Conservation (phyloP, 2,113 vertebrate genomes). For the Saguinus midas region DNA sequence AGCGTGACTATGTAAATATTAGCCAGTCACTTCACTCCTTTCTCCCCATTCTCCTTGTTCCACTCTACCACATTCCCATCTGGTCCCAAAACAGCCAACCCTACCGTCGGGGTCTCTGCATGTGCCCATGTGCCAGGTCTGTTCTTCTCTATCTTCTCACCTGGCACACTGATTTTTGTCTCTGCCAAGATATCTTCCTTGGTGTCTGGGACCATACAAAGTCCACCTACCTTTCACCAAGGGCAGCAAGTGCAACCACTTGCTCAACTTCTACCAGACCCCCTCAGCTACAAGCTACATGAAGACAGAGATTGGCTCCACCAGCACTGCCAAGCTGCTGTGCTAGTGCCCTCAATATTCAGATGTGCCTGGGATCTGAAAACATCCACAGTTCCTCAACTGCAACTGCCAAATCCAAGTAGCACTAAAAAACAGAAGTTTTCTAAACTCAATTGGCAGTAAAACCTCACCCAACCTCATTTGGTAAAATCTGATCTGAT, state of each 20-base stretch:
- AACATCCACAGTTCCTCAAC: not conserved
- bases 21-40: not conserved
- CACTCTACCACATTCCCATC: not conserved
- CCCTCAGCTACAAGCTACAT: not conserved
- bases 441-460: not conserved
- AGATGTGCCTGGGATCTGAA: not conserved
- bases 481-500: slow-evolving; percentile 17
- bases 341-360: not conserved
- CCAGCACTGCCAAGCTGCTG: not conserved
- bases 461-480: not conserved
- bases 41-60: not conserved
- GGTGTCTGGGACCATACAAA: not conserved
- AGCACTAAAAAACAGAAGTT: not conserved
- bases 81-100: not conserved
- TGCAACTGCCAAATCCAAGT: not conserved
- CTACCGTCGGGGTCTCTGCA: not conserved
- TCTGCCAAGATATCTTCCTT: not conserved
- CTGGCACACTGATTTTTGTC: not conserved
- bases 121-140: not conserved
- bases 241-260: not conserved
- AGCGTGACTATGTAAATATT: not conserved
- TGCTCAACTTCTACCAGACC: not conserved
- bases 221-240: not conserved
- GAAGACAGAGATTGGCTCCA: not conserved
- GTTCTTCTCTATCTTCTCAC: not conserved